Conservation (phyloP, 2,888 invertebrate species). For the Aphodius sticticus region DNA sequence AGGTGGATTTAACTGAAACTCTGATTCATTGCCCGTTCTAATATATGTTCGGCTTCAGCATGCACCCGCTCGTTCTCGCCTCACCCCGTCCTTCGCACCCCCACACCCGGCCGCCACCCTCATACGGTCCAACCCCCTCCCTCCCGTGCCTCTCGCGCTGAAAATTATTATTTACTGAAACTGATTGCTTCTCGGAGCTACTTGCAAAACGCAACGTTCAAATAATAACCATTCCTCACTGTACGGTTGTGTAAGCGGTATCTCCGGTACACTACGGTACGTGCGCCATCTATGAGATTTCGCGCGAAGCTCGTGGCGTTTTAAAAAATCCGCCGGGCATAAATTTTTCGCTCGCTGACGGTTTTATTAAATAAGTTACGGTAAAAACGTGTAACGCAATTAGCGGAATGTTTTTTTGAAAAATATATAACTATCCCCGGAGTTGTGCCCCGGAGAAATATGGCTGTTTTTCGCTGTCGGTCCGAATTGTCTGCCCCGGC, state of each 20-base stretch:
- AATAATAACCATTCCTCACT: conserved; percentile 31
- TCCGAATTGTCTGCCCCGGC: conserved; percentile 30
- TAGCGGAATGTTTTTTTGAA: conserved; percentile 32
- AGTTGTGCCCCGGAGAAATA: conserved; percentile 31
- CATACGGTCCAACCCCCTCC: conserved; percentile 43
- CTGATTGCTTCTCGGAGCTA: conserved; percentile 52
- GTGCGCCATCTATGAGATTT: conserved; percentile 19
- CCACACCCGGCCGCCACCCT: conserved; percentile 26
- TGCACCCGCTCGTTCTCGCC: conserved; percentile 28
- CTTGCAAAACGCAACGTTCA: conserved; percentile 32
- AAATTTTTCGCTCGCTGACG: conserved; percentile 26
- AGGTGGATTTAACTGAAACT: conserved; percentile 64
- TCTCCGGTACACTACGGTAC: conserved; percentile 13
- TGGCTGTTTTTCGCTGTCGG: conserved; percentile 33
- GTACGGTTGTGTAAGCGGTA: conserved; percentile 20
- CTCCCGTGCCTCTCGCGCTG: conserved; percentile 48
- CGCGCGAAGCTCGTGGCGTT: conserved; percentile 4
- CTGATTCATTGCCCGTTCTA: conserved; percentile 62
- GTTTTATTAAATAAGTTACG: conserved; percentile 37
- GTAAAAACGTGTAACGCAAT: conserved; percentile 36
- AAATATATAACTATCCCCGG: conserved; percentile 32
- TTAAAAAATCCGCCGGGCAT: neutral
- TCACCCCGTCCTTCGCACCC: conserved; percentile 17
- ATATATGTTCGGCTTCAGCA: conserved; percentile 60
- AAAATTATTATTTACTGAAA: conserved; percentile 59